A percentile compares a stretch with the other conserved stretches of the same genome.
Conservation (phyloP, 2,888 invertebrate genomes). For the Oscheius sp. region DNA sequence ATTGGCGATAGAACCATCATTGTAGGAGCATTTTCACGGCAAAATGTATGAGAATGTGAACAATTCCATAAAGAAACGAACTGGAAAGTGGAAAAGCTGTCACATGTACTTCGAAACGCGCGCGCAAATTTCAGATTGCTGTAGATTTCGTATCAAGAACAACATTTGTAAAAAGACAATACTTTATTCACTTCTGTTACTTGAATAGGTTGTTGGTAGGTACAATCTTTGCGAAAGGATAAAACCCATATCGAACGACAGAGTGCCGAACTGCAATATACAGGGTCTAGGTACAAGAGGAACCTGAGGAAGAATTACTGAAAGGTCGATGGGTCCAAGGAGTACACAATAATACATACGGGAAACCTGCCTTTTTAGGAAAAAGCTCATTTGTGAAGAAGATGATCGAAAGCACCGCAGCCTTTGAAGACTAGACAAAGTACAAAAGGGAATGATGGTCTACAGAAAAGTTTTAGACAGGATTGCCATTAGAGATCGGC, state of each 20-base stretch:
- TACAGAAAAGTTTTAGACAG: neutral
- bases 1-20: too few species aligned
- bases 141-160: too few species aligned
- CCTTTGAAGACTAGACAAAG: slow-evolving; percentile 19
- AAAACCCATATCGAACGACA: neutral
- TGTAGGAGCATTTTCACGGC: too few species aligned
- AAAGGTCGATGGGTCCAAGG: neutral
- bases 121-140: too few species aligned
- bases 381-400: slow-evolving; percentile 2
- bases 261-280: neutral
- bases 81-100: too few species aligned
- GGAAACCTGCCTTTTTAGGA: neutral
- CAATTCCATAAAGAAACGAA: too few species aligned
- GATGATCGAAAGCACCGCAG: slow-evolving; percentile 25
- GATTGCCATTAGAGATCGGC: slow-evolving; percentile 5
- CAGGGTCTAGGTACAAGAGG: neutral
- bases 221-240: neutral
- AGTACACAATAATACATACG: neutral
- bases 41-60: too few species aligned
- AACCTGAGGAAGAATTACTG: neutral
- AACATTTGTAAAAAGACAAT: neutral
- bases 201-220: neutral
- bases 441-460: slow-evolving; percentile 4
- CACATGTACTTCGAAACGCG: too few species aligned
- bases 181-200: neutral